Base-by-base conservation (phyloP, 1,140 invertebrate genomes). In the Drosophila bocqueti region DNA sequence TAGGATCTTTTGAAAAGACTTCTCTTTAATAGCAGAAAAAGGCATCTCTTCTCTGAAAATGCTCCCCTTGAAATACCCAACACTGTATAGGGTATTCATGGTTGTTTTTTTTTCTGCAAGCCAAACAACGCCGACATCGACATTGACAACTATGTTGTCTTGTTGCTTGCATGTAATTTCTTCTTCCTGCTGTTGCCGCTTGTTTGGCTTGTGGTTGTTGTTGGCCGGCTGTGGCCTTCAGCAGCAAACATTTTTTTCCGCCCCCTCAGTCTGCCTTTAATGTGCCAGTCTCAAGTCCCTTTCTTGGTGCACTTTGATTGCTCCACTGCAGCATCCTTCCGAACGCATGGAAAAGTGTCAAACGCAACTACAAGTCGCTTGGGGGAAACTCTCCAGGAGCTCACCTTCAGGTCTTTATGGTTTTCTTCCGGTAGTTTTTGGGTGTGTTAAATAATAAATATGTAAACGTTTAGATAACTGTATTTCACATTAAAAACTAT, bases 181-280 rank as follows among this genome's bases (percentile, higher is more conserved):
- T 87, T 83, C 82, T 74, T 87, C 82, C 63, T 79, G 52, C 66
- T 87, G 83, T 69, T 77, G 59, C 76, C 55, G 72, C 80, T 86
- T 87, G 83, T 87, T 89, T 71, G 76, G 67, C 73, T 83, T 87
- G 83, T 71, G 83, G 84, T 69, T 80, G 66, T 59, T 79, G 65
- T 46, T 24, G 52, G 52, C 38, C 57, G 47, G 45, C 15, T 69
- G 31, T 36, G 63, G 24, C 65, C 65, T 64, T 49, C 60, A 40
- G 40, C 49, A 59, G 45, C 62, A 10, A 1, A 3, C 29, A 16
- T 21, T 69, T 42, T 40, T 45, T 42, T 29, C 42, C 21, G 0
- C 31, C 60, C 26, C 29, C 57, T 60, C 55, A 42, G 71, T 55
- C 61, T 85, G 73, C 38, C 49, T 68, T 84, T 78, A 68, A 77